These are phyloP conservation scores for Ophraella communa DNA, from an alignment of 2,888 invertebrate genomes.

Conservation along the genomic window DNA sequence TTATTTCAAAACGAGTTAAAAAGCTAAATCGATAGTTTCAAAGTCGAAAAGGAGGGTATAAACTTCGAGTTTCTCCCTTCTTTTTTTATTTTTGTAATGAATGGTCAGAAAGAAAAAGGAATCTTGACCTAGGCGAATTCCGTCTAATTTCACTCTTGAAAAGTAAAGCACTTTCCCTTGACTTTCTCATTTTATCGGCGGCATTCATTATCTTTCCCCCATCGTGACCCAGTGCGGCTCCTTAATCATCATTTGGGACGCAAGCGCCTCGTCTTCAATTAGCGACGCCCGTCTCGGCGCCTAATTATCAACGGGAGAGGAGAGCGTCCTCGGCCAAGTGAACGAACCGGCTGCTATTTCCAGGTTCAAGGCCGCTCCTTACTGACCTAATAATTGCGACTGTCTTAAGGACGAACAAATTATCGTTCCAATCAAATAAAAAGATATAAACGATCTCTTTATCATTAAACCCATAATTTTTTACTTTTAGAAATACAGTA, in stretches of 20 bases:
- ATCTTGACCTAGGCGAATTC: constrained; percentile 58
- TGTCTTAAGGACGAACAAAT: background rate
- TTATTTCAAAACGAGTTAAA: constrained; percentile 9
- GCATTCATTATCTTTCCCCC: constrained; percentile 58
- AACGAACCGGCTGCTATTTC: constrained; percentile 18
- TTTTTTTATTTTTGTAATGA: no score
- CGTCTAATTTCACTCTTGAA: constrained; percentile 60
- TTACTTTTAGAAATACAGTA: no score
- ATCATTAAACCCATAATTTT: no score
- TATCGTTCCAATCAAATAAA: background rate
- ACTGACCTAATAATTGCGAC: constrained; percentile 49
- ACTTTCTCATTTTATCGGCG: constrained; percentile 50
- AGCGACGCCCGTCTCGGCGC: constrained; percentile 55
- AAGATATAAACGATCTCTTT: no score
- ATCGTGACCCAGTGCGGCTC: constrained; percentile 58
- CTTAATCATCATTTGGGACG: constrained; percentile 57
- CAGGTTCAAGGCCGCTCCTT: constrained; percentile 56
- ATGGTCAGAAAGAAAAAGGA: constrained; percentile 45
- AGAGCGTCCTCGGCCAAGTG: constrained; percentile 43
- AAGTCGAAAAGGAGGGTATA: constrained; percentile 26
- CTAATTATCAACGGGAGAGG: constrained; percentile 58
- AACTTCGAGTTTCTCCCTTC: constrained; percentile 24
- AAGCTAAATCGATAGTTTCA: constrained; percentile 27
- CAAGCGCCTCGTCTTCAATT: constrained; percentile 57
- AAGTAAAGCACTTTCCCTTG: constrained; percentile 60